phyloP scores from a whole-genome alignment of 2,113 vertebrate species.

The Tyrannus savana region DNA sequence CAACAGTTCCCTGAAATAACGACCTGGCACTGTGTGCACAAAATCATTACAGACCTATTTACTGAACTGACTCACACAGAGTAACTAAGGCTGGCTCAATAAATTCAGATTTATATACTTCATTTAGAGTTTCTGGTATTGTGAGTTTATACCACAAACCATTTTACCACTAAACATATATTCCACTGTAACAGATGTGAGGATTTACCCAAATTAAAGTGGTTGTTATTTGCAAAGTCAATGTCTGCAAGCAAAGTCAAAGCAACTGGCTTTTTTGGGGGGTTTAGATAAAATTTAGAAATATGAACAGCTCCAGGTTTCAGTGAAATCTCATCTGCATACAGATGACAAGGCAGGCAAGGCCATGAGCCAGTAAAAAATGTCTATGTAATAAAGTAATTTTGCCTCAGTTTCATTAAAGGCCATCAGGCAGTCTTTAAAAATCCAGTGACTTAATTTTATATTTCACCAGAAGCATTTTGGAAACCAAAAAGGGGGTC shows the following conservation, averaged over 20 bases:
- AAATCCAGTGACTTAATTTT: background rate
- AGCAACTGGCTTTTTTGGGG: background rate
- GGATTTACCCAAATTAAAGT: background rate
- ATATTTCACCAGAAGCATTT: background rate
- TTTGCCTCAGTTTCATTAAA: background rate
- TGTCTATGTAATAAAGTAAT: background rate
- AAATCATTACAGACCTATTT: constrained; percentile 43
- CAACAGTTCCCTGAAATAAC: constrained; percentile 37
- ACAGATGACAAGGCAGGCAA: background rate
- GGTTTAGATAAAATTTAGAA: background rate
- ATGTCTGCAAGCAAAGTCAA: background rate
- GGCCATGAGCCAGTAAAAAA: background rate
- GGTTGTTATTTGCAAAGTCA: background rate
- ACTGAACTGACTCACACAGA: background rate
- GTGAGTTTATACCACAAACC: background rate
- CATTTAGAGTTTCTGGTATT: background rate
- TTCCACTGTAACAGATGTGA: background rate
- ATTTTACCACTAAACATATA: background rate
- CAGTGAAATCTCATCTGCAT: background rate
- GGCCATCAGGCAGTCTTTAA: background rate
- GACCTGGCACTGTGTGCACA: background rate
- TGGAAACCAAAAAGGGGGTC: background rate
- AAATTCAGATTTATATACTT: constrained; percentile 26
- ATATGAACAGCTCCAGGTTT: background rate
- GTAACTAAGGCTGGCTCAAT: background rate